Base-by-base conservation (phyloP, 2,113 vertebrate genomes). In the Cyanoderma ruficeps region DNA sequence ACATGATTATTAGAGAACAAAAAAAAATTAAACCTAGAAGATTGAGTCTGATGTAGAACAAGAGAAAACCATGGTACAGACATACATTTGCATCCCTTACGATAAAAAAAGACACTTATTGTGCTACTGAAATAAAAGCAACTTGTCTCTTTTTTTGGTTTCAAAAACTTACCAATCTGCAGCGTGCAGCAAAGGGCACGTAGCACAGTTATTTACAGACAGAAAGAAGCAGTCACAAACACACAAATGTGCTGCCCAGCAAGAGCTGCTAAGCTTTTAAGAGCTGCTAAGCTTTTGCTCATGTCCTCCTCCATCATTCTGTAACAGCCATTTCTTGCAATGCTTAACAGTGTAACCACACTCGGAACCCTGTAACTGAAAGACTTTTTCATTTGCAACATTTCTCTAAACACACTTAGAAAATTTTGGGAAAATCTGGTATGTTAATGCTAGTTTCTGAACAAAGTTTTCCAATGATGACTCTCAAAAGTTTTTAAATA, bases 401-500 rank as follows among this genome's bases (percentile, higher is more conserved):
- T 25, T 55, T 52, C 37, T 61, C 27, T 50, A 67, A 82, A 50
- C 6, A 61, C 10, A 9, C 13, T 39, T 52, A 7, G 4, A 37
- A 46, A 69, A 22, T 33, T 33, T 3, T 17, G 14, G 18, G 46
- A 44, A 12, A 86, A 64, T 25, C 16, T 2, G 35, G 44, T 22
- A 35, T 25, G 49, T 53, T 78, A 49, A 55, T 24, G 19, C 15
- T 11, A 50, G 30, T 8, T 83, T 83, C 59, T 22, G 49, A 72
- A 70, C 15, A 39, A 77, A 30, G 8, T 52, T 72, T 85, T 56
- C n/a, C 35, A 94, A 56, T 79, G 33, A 95, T 21, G 68, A 95
- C 53, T 88, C 74, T 47, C 65, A 53, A 56, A 83, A 80, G 74
- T 97, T 98, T 98, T 98, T 98, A 98, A 98, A 99, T 98, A 98